Evolutionary conservation across 1,140 invertebrate genomes (phyloP), one percentile per base, ranked within the genome.

Genomic region (Drosophila kepulauana): DNA sequence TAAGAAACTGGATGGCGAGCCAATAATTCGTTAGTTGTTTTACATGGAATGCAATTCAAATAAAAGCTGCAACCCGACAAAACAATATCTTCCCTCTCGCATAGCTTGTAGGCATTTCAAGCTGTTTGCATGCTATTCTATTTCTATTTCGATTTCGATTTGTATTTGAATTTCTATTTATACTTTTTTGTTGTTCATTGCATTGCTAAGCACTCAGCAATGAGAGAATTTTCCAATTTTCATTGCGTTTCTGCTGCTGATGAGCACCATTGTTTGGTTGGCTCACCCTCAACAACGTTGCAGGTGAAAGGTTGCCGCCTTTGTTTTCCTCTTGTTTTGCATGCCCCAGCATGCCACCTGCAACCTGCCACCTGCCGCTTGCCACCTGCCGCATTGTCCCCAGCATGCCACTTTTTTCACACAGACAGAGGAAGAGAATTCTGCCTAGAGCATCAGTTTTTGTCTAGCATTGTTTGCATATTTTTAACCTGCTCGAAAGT

Each of bases 1-100:
- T 3, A 97, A 96, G 87, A 98, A 98, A 93, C 93, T 99, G 10
- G 98, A 99, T 93, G 98, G 84, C 0, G 96, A 96, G 78, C 95
- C 96, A 1, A 94, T 97, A 6, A 91, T 96, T 58, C 92, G 95
- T 54, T 80, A 88, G 57, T 8, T 7, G 11, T 8, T 51, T 1
- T 25, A 1, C 13, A 43, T 25, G 5, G 46, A 8, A 62, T 62
- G 35, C 28, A 57, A 75, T 61, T 70, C 38, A 41, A 78, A 81
- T 78, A 81, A 75, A 78, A 49, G 20, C 51, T 20, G 59, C 49
- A 20, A 43, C 25, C 56, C 20, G 20, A 25, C 20, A 25, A 25
- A 25, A 49, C 56, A 57, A 56, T 13, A 57, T 28, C 28, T 46
- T 33, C 11, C 10, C 48, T 20, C n/a, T 30, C 20, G 20, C 20